Evolutionary conservation across 2,888 invertebrate genomes (phyloP).

Genomic region (Synergus laeviventris): DNA sequence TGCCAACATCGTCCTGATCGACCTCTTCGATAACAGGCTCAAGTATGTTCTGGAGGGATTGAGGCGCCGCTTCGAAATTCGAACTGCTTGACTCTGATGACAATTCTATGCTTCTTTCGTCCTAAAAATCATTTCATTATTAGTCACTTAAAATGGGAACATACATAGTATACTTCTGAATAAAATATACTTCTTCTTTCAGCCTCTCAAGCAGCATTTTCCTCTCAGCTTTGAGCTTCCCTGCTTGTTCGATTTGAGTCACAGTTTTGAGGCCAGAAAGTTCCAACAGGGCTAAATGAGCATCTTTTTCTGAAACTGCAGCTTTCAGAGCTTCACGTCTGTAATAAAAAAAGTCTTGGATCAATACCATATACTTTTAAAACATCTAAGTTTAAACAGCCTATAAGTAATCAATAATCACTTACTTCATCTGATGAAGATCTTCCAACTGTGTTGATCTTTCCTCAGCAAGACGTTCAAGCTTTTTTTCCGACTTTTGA

Average conservation of each 20-base stretch:
- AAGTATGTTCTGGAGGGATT: conserved; percentile 59
- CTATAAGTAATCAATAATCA: conserved; percentile 46
- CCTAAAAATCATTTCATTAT: conserved; percentile 55
- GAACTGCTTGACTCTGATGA: conserved; percentile 58
- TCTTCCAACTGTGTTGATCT: conserved; percentile 85
- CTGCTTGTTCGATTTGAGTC: conserved; percentile 82
- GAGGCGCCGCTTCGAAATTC: conserved; percentile 56
- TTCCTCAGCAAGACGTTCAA: conserved; percentile 80
- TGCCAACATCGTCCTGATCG: conserved; percentile 56
- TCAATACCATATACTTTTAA: neutral
- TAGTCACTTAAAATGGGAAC: neutral
- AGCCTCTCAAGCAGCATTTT: conserved; percentile 84
- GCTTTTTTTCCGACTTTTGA: conserved; percentile 81
- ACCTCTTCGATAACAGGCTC: conserved; percentile 56
- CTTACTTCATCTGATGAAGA: conserved; percentile 88
- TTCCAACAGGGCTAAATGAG: conserved; percentile 89
- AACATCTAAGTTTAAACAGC: neutral
- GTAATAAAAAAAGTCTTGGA: conserved; percentile 45
- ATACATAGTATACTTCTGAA: neutral
- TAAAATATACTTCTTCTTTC: conserved; percentile 81
- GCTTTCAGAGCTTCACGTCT: conserved; percentile 91
- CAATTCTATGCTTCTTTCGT: conserved; percentile 66
- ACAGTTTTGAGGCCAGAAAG: conserved; percentile 83
- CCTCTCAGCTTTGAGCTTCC: conserved; percentile 83
- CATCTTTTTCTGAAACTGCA: conserved; percentile 91